Percentiles rank a stretch among this genome's conserved stretches.
These are phyloP conservation scores for Drosophila takahashii DNA, from an alignment of 1,140 invertebrate species.

Conservation along the genomic window DNA sequence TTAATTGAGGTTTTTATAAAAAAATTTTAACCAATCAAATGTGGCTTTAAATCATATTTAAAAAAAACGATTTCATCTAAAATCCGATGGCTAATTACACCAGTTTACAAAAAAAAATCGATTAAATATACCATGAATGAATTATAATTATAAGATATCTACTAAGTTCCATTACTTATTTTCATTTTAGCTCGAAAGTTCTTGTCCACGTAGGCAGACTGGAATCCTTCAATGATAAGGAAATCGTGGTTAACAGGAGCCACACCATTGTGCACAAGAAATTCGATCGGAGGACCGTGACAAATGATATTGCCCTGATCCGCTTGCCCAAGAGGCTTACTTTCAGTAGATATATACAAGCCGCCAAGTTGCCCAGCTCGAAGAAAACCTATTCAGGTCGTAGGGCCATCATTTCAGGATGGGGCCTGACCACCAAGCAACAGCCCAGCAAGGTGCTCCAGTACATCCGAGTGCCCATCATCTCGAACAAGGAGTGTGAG, in stretches of 20 bases:
- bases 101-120: no score
- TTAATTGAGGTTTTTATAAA: no score
- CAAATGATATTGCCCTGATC: slow-evolving; percentile 51
- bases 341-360: slow-evolving; percentile 9
- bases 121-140: no score
- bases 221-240: neutral
- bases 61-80: no score
- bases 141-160: no score
- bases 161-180: no score
- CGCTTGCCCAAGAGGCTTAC: slow-evolving; percentile 23
- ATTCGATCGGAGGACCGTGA: slow-evolving; percentile 26
- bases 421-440: slow-evolving; percentile 39
- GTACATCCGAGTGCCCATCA: slow-evolving; percentile 35
- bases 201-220: slow-evolving; percentile 30
- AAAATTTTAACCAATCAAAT: no score
- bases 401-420: slow-evolving; percentile 36
- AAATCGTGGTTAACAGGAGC: slow-evolving; percentile 4
- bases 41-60: no score
- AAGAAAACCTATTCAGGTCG: neutral
- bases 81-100: no score
- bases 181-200: slow-evolving; percentile 28
- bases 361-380: slow-evolving; percentile 29
- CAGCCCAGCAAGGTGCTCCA: slow-evolving; percentile 18
- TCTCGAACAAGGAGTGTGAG: slow-evolving; percentile 50
- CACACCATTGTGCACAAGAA: slow-evolving; percentile 33